Conservation (phyloP, 1,140 invertebrate genomes). For the Orchestia grillus region DNA sequence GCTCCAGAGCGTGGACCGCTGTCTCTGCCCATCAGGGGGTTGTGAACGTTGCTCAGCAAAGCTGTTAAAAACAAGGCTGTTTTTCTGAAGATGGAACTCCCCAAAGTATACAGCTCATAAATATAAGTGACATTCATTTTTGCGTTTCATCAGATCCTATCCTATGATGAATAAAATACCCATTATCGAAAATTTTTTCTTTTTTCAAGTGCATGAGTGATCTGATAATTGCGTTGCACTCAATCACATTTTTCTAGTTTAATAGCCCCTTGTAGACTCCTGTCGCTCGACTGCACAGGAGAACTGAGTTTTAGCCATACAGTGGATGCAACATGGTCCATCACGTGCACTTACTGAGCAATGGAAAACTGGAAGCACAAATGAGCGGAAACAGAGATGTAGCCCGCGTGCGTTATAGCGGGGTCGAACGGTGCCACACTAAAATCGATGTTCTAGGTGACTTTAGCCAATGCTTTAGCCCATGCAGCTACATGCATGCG, state of each 20-base stretch:
- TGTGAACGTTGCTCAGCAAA: too few relatives aligned
- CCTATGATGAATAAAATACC: too few relatives aligned
- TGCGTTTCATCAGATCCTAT: too few relatives aligned
- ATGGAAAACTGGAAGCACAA: neutral
- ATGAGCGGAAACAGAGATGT: neutral
- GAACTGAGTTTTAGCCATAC: neutral
- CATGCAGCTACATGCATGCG: neutral
- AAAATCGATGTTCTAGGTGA: neutral
- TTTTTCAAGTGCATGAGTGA: too few relatives aligned
- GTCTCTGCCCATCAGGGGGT: too few relatives aligned
- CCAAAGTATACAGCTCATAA: too few relatives aligned
- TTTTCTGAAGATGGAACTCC: too few relatives aligned
- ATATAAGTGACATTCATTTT: too few relatives aligned
- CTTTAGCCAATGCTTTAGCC: neutral
- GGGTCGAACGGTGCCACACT: neutral
- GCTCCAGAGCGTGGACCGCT: too few relatives aligned
- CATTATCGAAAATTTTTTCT: too few relatives aligned
- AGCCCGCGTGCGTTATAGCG: neutral
- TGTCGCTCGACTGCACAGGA: neutral
- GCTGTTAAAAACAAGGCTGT: too few relatives aligned
- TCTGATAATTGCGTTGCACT: too few relatives aligned
- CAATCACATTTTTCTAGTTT: neutral
- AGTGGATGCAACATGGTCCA: neutral
- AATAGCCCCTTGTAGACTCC: neutral
- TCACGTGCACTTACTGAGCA: neutral